Conservation (phyloP, 2,797 vertebrate species). For the Sebastes reedi region DNA sequence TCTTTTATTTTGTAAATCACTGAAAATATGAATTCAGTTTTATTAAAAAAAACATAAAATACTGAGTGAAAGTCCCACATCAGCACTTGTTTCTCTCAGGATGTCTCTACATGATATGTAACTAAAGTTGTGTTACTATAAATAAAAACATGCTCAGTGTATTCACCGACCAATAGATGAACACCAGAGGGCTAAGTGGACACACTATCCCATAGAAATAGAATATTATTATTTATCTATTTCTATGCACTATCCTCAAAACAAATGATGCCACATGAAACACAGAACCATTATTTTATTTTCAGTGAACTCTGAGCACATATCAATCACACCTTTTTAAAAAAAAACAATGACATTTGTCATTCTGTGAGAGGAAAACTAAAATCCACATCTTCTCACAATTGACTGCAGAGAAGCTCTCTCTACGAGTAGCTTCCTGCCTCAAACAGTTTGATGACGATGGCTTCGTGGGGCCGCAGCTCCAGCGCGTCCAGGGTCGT, state of each 20-base stretch:
- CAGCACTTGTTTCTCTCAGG: background rate
- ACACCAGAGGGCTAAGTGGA: background rate
- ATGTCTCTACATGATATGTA: background rate
- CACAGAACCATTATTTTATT: conserved; percentile 40
- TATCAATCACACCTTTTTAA: conserved; percentile 9
- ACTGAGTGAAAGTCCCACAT: background rate
- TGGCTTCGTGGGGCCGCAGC: conserved; percentile 76
- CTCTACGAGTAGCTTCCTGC: conserved; percentile 62
- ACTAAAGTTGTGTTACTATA: background rate
- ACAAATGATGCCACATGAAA: background rate
- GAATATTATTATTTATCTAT: too few relatives aligned
- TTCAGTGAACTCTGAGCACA: background rate
- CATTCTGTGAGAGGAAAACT: background rate
- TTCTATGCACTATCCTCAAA: background rate
- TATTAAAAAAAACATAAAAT: background rate
- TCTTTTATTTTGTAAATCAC: background rate
- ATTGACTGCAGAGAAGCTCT: background rate
- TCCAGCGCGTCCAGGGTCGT: conserved; percentile 58
- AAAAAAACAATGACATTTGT: background rate
- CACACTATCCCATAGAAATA: too few relatives aligned
- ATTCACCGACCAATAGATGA: background rate
- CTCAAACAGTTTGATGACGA: conserved; percentile 82
- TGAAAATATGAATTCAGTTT: background rate
- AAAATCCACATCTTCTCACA: background rate
- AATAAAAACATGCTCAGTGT: background rate